Percentiles rank a stretch among this genome's conserved stretches.
Conservation (phyloP, 2,888 invertebrate genomes). For the Branchinecta sandiegonensis region DNA sequence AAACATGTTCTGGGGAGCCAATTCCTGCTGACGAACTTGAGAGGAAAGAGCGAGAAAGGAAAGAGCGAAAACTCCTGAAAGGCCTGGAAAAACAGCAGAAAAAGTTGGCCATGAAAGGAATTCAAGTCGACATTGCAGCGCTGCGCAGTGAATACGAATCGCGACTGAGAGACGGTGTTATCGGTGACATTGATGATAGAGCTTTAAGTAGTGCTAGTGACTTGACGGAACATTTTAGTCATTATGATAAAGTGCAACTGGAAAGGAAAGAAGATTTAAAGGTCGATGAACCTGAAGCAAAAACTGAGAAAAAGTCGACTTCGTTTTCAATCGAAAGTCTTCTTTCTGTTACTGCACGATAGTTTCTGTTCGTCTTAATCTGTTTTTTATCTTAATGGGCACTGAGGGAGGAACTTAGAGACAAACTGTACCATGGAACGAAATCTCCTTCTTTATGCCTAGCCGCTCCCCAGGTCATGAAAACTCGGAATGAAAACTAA, state of each 20-base stretch:
- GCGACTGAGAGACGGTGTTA: constrained; percentile 38
- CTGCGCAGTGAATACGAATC: constrained; percentile 69
- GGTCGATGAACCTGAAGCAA: background rate
- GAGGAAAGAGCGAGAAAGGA: constrained; percentile 69
- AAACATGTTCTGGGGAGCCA: constrained; percentile 92
- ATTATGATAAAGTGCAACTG: background rate
- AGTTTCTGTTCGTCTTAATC: background rate
- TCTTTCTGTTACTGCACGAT: background rate
- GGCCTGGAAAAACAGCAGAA: constrained; percentile 80
- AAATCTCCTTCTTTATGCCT: too few species aligned
- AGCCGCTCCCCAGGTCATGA: too few species aligned
- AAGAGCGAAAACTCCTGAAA: constrained; percentile 80
- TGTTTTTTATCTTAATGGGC: too few species aligned
- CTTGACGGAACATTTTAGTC: background rate
- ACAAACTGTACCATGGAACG: too few species aligned
- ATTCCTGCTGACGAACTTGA: constrained; percentile 79
- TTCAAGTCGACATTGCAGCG: constrained; percentile 71
- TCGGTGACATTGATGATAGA: constrained; percentile 6
- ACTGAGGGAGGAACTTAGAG: too few species aligned
- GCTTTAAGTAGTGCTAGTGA: constrained; percentile 15
- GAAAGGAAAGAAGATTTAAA: background rate
- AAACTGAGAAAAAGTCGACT: constrained; percentile 10
- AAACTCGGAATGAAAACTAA: too few species aligned
- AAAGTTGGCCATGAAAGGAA: constrained; percentile 60
- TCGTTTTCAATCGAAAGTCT: constrained; percentile 13